phyloP scores from a whole-genome alignment of 2,113 vertebrate species.

The Macquaria australasica region DNA sequence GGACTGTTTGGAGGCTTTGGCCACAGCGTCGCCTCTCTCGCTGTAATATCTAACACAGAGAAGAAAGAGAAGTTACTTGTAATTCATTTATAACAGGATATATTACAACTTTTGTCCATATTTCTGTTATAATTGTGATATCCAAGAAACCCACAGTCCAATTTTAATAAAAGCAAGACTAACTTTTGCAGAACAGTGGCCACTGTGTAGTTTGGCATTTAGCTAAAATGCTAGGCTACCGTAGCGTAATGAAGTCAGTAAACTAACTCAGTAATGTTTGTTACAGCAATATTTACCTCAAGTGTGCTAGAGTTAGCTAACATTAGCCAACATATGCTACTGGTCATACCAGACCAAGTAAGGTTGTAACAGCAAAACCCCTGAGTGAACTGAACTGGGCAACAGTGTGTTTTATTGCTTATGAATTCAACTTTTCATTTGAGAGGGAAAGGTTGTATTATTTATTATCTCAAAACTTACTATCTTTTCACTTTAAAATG shows the following conservation, averaged over 20 bases:
- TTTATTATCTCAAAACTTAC: background rate
- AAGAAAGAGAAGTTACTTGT: background rate
- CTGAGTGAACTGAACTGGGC: background rate
- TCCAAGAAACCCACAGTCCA: background rate
- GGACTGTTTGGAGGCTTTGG: conserved; percentile 90
- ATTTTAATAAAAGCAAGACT: background rate
- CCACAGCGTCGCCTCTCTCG: conserved; percentile 91
- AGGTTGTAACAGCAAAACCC: background rate
- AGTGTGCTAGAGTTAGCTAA: background rate
- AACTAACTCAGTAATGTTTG: background rate
- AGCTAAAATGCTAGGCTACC: background rate
- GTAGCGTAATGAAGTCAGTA: background rate
- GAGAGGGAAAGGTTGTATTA: background rate
- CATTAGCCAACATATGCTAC: background rate
- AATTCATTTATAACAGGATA: background rate
- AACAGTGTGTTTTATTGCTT: background rate
- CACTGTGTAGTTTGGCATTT: background rate
- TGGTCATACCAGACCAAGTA: background rate
- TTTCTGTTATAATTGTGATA: background rate
- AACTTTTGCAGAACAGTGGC: no score
- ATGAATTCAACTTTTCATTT: background rate
- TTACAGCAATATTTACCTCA: background rate
- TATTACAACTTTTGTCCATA: background rate
- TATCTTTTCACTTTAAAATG: background rate
- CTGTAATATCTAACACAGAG: conserved; percentile 87